phyloP scores from a whole-genome alignment of 2,888 invertebrate species.

The Agrotis puta region DNA sequence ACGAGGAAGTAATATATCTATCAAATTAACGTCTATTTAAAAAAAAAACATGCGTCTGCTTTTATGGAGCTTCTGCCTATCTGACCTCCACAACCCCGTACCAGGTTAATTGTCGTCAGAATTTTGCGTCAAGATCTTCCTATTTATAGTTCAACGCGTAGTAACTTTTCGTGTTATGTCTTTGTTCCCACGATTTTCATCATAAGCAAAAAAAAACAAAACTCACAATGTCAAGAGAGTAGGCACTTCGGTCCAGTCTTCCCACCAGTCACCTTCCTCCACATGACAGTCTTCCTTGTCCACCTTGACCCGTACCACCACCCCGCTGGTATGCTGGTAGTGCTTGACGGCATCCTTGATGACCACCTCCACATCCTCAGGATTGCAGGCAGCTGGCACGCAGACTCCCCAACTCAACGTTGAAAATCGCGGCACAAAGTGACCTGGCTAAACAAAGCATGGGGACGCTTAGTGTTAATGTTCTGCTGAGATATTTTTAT shows the following conservation, averaged over 20 bases:
- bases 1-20: too few species aligned
- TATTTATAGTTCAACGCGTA: too few species aligned
- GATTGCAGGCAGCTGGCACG: constrained; percentile 92
- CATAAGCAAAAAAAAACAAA: background rate
- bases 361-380: constrained; percentile 90
- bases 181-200: too few species aligned
- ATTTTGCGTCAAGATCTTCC: too few species aligned
- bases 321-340: constrained; percentile 91
- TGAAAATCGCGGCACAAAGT: constrained; percentile 93
- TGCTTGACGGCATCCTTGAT: constrained; percentile 91
- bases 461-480: constrained; percentile 72
- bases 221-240: constrained; percentile 86
- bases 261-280: constrained; percentile 83
- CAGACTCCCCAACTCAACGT: constrained; percentile 94
- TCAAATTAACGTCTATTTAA: too few species aligned
- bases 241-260: constrained; percentile 82
- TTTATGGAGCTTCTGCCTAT: too few species aligned
- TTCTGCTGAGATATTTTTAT: background rate
- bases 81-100: too few species aligned
- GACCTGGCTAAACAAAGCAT: constrained; percentile 92
- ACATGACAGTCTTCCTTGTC: constrained; percentile 92
- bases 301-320: constrained; percentile 92
- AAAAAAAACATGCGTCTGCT: too few species aligned
- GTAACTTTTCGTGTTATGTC: too few species aligned
- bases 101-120: too few species aligned